Evolutionary conservation across 2,113 vertebrate genomes (phyloP).

Genomic region (Australoheros scitulus): DNA sequence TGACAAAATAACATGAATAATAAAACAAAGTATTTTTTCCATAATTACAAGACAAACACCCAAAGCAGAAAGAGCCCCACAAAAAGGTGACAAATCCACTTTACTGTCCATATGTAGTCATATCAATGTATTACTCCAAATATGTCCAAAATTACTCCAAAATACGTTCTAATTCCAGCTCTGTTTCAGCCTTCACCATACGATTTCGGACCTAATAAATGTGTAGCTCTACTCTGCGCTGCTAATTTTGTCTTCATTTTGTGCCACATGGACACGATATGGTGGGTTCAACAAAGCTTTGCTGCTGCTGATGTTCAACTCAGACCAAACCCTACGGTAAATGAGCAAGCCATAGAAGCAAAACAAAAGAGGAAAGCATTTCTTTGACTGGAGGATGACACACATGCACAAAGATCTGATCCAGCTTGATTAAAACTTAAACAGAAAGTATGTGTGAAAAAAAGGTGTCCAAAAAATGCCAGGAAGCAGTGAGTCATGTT

Average conservation of each 20-base stretch:
- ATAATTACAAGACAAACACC: neutral
- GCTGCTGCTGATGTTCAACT: neutral
- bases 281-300: neutral
- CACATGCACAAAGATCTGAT: neutral
- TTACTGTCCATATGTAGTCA: rapidly evolving
- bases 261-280: neutral
- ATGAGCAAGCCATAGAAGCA: neutral
- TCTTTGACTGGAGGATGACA: neutral
- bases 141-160: too few species aligned
- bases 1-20: neutral
- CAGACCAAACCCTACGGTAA: neutral
- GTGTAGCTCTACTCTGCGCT: neutral
- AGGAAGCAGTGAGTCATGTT: neutral
- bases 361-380: neutral
- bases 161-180: neutral
- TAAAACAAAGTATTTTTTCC: neutral
- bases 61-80: neutral
- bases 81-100: neutral
- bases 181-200: neutral
- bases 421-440: neutral
- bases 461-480: neutral
- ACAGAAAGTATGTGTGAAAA: neutral
- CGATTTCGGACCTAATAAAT: neutral
- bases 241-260: neutral
- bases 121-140: neutral